phyloP scores from a whole-genome alignment of 2,797 vertebrate genomes.

The Coreius guichenoti region DNA sequence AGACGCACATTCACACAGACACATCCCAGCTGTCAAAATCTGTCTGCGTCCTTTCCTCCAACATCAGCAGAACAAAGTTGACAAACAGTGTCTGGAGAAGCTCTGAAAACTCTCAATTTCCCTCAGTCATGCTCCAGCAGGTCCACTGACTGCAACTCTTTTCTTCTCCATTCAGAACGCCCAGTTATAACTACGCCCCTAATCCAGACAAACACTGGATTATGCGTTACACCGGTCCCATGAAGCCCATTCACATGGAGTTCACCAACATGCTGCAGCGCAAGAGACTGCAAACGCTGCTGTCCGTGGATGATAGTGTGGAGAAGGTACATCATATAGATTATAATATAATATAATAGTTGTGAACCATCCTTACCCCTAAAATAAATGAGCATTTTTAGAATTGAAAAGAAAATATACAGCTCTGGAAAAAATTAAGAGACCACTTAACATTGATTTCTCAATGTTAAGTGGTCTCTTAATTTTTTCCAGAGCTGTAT shows the following conservation, averaged over 20 bases:
- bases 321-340: slow-evolving; percentile 80
- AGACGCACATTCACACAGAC: neutral
- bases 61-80: slow-evolving; percentile 7
- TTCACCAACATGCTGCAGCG: slow-evolving; percentile 97
- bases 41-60: slow-evolving; percentile 19
- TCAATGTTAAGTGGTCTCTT: too few relatives aligned
- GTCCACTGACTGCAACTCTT: slow-evolving; percentile 23
- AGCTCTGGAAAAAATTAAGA: too few relatives aligned
- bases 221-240: slow-evolving; percentile 95
- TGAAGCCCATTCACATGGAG: slow-evolving; percentile 98
- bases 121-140: slow-evolving; percentile 11
- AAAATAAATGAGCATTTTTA: neutral
- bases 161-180: slow-evolving; percentile 80
- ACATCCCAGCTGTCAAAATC: slow-evolving; percentile 41
- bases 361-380: neutral
- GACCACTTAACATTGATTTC: too few relatives aligned
- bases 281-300: slow-evolving; percentile 92
- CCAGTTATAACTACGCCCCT: slow-evolving; percentile 96
- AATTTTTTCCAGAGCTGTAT: too few relatives aligned
- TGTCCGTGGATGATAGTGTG: slow-evolving; percentile 95
- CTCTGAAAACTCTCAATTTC: slow-evolving; percentile 10
- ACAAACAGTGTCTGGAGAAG: slow-evolving; percentile 13
- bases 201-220: slow-evolving; percentile 98
- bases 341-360: neutral
- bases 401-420: neutral